Conservation (phyloP, 2,113 vertebrate genomes). For the Struthio camelus region DNA sequence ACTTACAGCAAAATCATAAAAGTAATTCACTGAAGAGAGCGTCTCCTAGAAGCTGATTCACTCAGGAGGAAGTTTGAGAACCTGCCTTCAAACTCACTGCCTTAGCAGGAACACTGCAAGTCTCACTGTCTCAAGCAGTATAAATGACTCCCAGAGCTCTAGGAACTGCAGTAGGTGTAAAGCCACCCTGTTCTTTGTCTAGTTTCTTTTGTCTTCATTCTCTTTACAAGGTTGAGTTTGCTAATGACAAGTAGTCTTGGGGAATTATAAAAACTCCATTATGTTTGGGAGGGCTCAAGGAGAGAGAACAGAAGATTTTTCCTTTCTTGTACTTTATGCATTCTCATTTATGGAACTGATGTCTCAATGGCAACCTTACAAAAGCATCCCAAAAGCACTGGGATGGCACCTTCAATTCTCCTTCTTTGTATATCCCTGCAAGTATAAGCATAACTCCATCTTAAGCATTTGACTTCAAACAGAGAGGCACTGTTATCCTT, state of each 20-base stretch:
- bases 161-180: background rate
- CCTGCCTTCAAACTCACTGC: background rate
- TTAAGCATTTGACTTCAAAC: background rate
- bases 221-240: background rate
- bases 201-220: background rate
- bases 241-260: background rate
- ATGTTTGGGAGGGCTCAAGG: background rate
- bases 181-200: background rate
- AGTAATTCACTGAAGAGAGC: fast-evolving
- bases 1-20: background rate
- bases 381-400: background rate
- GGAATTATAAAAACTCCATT: background rate
- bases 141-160: background rate
- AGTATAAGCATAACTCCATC: background rate
- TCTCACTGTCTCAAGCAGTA: background rate
- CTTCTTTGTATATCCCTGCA: background rate
- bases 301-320: background rate
- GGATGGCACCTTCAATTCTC: background rate
- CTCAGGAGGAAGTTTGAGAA: background rate
- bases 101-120: background rate
- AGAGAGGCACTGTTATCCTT: background rate
- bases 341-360: background rate
- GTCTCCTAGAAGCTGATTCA: background rate
- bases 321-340: background rate
- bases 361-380: background rate